Base-by-base conservation (phyloP, 2,113 vertebrate genomes). In the Colinus virginianus region DNA sequence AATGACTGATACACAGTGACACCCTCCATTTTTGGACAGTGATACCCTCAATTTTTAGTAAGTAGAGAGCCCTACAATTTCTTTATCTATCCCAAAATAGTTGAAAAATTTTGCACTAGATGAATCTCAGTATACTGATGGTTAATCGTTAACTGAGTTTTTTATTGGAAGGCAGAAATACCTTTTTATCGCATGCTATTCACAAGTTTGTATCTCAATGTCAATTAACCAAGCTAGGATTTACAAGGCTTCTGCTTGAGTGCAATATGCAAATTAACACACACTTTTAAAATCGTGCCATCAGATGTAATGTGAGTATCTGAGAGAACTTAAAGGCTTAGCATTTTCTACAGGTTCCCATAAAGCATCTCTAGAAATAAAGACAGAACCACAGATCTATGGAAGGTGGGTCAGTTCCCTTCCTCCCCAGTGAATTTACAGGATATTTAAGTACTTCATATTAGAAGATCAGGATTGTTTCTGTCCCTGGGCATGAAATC, bases 381-480 rank as follows among this genome's bases (percentile, higher is more conserved):
- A 21, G 80, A 68, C 20, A 69, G 30, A 87, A 79, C 3, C 8
- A 53, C 38, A 63, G 36, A 40, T 63, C 10, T 23, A 19, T 7
- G 4, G 25, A 40, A 62, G 21, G 30, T 62, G 48, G 62, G 82
- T 89, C n/a, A 68, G 45, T 82, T 87, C 18, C 66, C 26, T 89
- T 84, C 61, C n/a, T 72, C 63, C 78, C n/a, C 30, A 49, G 46
- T 43, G 67, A 38, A 30, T 94, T 69, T 66, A 82, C 26, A 76
- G 0, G 1, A 18, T 62, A 58, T 76, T 92, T 89, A 88, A 87
- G 36, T 72, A 89, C 53, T 90, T 89, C 18, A 53, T 26, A 82
- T 92, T 67, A 46, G 66, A 86, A 69, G 28, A 25, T 75, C 53
- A 69, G 48, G 36, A 84, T 45, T 94, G 62, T 62, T 93, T 89